A percentile compares a stretch with the other conserved stretches of the same genome.
Conservation (phyloP, 2,797 vertebrate genomes). For the Pampus argenteus region DNA sequence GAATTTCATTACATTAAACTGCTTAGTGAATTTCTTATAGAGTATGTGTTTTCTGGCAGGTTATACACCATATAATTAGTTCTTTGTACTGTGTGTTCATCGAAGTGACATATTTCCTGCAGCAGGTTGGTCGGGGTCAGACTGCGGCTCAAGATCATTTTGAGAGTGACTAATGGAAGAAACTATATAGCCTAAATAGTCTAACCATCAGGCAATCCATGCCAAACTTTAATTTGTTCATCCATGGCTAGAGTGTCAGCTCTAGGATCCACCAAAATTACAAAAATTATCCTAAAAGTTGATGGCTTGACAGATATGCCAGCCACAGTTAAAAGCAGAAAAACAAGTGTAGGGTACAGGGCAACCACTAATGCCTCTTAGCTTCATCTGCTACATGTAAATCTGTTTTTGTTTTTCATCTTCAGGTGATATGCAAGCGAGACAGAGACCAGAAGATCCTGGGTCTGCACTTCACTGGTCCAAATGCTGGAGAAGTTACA, state of each 20-base stretch:
- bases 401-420: slow-evolving; percentile 11
- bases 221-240: neutral
- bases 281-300: neutral
- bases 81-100: neutral
- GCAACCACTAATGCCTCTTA: neutral
- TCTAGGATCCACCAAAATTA: neutral
- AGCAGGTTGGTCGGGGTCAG: neutral
- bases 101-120: neutral
- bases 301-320: neutral
- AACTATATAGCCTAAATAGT: neutral
- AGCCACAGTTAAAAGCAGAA: neutral
- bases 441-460: slow-evolving; percentile 88
- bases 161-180: neutral
- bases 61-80: neutral
- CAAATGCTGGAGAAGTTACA: slow-evolving; percentile 94
- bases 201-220: neutral
- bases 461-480: slow-evolving; percentile 96
- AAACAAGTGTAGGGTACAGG: neutral
- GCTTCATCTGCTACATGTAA: neutral
- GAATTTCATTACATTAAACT: slow-evolving; percentile 51
- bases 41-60: neutral
- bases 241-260: neutral
- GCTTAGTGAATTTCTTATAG: neutral
- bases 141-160: neutral
- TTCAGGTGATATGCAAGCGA: slow-evolving; percentile 92